A percentile compares a stretch with the other conserved stretches of the same genome.
These are phyloP conservation scores for Paedocypris micromegethes DNA, from an alignment of 2,797 vertebrate genomes.

Conservation along the genomic window DNA sequence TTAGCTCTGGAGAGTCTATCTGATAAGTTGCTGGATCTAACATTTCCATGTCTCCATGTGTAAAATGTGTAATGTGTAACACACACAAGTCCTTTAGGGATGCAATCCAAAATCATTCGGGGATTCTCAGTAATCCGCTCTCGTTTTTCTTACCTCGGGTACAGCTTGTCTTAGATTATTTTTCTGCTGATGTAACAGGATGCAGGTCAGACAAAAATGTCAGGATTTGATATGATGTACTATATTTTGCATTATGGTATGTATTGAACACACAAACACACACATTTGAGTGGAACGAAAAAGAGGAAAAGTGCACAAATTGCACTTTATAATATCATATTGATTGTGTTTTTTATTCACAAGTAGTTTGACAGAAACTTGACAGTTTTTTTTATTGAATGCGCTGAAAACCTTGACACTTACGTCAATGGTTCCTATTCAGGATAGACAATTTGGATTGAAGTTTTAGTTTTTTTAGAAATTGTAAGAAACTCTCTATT, in stretches of 20 bases:
- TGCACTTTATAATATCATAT: no score
- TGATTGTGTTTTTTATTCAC: no score
- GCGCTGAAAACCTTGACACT: no score
- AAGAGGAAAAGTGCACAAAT: no score
- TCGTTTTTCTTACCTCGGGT: conserved; percentile 51
- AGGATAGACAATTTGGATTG: no score
- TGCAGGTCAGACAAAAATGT: conserved; percentile 15
- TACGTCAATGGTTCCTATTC: no score
- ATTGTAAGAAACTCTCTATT: no score
- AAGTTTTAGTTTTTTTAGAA: no score
- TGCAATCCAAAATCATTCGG: conserved; percentile 50
- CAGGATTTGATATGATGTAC: neutral
- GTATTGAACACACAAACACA: neutral
- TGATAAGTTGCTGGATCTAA: neutral
- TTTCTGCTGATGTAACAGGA: conserved; percentile 34
- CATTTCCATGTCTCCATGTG: neutral
- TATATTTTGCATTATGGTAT: neutral
- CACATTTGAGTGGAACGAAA: no score
- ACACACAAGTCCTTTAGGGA: conserved; percentile 7
- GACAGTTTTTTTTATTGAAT: no score
- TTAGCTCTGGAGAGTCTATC: neutral
- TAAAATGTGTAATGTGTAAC: no score
- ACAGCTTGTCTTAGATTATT: conserved; percentile 56
- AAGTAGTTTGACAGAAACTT: no score
- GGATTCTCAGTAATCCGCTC: conserved; percentile 60